phyloP scores from a whole-genome alignment of 2,797 vertebrate genomes.

The Hemitrygon akajei region DNA sequence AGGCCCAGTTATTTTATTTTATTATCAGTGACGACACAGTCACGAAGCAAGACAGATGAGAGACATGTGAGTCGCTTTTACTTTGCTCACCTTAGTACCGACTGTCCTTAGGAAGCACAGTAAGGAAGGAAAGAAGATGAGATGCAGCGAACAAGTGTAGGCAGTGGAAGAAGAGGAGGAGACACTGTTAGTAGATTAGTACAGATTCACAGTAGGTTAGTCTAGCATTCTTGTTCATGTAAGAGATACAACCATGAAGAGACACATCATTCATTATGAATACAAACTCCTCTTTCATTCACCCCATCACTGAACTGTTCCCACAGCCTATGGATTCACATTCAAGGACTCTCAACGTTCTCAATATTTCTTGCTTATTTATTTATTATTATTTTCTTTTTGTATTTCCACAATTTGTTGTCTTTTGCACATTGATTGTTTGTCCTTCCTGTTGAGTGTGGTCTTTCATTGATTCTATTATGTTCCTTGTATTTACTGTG shows the following conservation, averaged over 20 bases:
- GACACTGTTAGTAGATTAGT: slow-evolving; percentile 32
- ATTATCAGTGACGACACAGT: not conserved
- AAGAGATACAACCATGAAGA: not conserved
- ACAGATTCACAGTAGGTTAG: not conserved
- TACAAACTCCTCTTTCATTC: too few species aligned
- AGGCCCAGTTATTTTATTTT: too few species aligned
- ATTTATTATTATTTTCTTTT: too few species aligned
- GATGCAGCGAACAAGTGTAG: slow-evolving; percentile 47
- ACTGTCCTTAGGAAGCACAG: slow-evolving; percentile 84
- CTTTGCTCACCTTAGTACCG: slow-evolving; percentile 86
- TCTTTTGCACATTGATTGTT: too few species aligned
- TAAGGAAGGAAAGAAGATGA: slow-evolving; percentile 66
- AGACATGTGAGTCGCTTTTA: not conserved
- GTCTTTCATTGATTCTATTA: too few species aligned
- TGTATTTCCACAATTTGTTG: too few species aligned
- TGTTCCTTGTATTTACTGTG: too few species aligned
- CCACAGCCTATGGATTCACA: too few species aligned
- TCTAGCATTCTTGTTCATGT: not conserved
- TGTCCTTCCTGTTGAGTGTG: too few species aligned
- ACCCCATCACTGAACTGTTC: too few species aligned
- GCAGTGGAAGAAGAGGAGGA: slow-evolving; percentile 20
- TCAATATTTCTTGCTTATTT: too few species aligned
- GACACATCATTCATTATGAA: not conserved
- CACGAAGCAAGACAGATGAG: not conserved
- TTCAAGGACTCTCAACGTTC: too few species aligned